Base-by-base conservation (phyloP, 2,113 vertebrate species). In the Equus przewalskii region DNA sequence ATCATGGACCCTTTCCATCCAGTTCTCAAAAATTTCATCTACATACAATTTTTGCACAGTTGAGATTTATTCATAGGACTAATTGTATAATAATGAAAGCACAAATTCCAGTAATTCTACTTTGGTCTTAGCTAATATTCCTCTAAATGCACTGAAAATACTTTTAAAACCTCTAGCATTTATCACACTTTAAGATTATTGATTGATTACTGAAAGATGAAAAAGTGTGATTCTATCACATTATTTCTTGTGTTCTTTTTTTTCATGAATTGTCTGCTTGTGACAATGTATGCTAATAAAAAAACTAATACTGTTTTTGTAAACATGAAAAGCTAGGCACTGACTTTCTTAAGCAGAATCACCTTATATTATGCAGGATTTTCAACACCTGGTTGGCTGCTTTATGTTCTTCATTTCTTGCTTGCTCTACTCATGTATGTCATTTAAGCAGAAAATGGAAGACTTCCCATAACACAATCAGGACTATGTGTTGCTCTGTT, bases 271-370 rank as follows among this genome's bases (percentile, higher is more conserved):
- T 96, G 79, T 86, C 49, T 93, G 1, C 49, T 69, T 51, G 22
- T 12, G 73, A 69, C 7, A 84, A 75, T 93, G n/a, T 92, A 36
- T 84, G 41, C 30, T 89, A 58, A 94, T 95, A 51, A 56, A 86
- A 96, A 79, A 89, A 4, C 11, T 54, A 89, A 41, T 85, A 51
- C 49, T 8, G 80, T 90, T 54, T 67, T 73, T 83, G 8, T 81
- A 91, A 86, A 60, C 82, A 73, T 64, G 24, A 72, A 69, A 88
- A 81, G 4, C 67, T 86, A 65, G 30, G 49, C 9, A n/a, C 49
- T 94, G 88, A 95, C 89, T 81, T 95, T 97, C 92, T 93, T 76
- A 82, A 91, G 89, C 54, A 93, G 56, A 91, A 16, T 22, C 8
- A 73, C 46, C n/a, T 78, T 94, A 56, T 79, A 26, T 95, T 41